These are phyloP conservation scores for Myotis brandtii DNA, from an alignment of 2,113 vertebrate genomes.

Conservation along the genomic window DNA sequence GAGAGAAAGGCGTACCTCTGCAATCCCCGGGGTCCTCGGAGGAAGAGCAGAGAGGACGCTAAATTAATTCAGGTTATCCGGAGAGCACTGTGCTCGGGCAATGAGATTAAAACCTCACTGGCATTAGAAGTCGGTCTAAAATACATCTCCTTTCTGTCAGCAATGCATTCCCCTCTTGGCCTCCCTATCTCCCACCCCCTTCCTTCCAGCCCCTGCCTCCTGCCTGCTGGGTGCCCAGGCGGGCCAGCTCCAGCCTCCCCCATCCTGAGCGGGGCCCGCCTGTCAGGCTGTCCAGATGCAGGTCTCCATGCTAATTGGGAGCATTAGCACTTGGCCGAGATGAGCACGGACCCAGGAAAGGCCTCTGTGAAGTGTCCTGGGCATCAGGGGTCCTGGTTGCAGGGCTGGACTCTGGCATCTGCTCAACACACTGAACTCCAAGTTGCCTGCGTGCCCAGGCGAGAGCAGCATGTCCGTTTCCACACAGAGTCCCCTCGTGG, in stretches of 20 bases:
- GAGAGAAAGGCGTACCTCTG: background rate
- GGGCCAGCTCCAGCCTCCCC: background rate
- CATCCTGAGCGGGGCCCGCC: background rate
- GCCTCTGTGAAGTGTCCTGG: conserved; percentile 63
- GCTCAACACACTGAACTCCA: background rate
- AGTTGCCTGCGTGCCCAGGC: background rate
- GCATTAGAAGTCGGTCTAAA: conserved; percentile 66
- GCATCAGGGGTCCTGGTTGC: background rate
- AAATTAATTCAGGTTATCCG: conserved; percentile 39
- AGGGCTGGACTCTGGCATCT: background rate
- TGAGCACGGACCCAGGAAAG: background rate
- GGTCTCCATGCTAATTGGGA: conserved; percentile 77
- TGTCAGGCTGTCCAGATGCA: conserved; percentile 7
- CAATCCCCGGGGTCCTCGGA: background rate
- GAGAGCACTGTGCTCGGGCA: conserved; percentile 63
- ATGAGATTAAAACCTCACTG: conserved; percentile 78
- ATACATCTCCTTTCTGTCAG: conserved; percentile 84
- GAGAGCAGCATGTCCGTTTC: background rate
- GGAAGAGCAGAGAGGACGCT: background rate
- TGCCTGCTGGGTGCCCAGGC: background rate
- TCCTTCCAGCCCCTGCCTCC: background rate
- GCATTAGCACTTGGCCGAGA: conserved; percentile 61
- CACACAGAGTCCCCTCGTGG: accelerated
- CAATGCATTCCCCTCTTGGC: conserved; percentile 80
- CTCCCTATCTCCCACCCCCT: conserved; percentile 78